Evolutionary conservation across 2,888 invertebrate genomes (phyloP), one percentile per base, ranked within the genome.

Genomic region (Rutpela maculata): DNA sequence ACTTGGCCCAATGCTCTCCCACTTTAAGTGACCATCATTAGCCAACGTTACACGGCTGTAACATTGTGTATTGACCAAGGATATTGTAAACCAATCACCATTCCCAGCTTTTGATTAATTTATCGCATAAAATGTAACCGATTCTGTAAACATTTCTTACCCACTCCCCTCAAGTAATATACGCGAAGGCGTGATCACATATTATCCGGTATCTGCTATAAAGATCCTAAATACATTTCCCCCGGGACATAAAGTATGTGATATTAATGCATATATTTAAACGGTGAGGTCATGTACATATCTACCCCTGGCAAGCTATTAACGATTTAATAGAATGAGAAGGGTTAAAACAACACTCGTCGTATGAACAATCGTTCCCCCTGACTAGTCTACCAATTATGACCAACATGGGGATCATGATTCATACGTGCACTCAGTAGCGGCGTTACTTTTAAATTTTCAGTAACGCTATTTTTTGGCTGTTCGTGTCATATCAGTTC

Each of bases 271-370:
- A 60, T 57, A 56, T 10, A 19, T 57, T 57, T 57, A 26, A 68
- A 56, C 68, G 68, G 56, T 43, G 68, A 9, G 35, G 57, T 67
- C 67, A 56, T 31, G 56, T 67, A 50, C 55, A n/a, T 31, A 57
- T 68, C 68, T 57, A 68, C 68, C 68, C 57, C 57, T 18, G 57
- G 10, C 57, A 57, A 18, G 22, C 38, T 35, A 74, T 74, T 74
- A 74, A 50, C 67, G 68, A 59, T 74, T 74, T 68, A 68, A 74
- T 74, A 68, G 43, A 67, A 72, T 57, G 55, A 68, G 66, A 74
- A 67, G 74, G 74, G 74, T 74, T 74, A 18, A 68, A 68, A 70
- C 70, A 59, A 59, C 70, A 35, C 22, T 68, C 18, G 18, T 35
- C 66, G 18, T 31, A 60, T 19, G 26, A 38, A 71, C 71, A 62